Conservation (phyloP, 2,113 vertebrate genomes). For the Neopipo cinnamomea region DNA sequence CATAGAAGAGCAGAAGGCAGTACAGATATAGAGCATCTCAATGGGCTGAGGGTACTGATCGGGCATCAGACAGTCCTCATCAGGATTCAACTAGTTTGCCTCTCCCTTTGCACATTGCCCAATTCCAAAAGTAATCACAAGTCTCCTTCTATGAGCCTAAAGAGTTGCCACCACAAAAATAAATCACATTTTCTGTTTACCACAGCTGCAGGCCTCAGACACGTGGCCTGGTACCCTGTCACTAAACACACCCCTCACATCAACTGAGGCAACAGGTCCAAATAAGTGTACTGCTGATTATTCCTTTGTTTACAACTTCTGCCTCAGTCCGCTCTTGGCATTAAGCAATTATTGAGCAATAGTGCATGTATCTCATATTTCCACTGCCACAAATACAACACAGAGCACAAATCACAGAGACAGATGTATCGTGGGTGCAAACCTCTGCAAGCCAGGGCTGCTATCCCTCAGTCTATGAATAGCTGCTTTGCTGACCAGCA, state of each 20-base stretch:
- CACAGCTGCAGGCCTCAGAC: background rate
- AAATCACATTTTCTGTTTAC: background rate
- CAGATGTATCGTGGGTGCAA: background rate
- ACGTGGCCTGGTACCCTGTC: background rate
- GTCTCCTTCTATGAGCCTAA: background rate
- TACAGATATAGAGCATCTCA: background rate
- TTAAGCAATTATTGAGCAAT: background rate
- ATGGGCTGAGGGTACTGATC: background rate
- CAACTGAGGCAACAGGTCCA: background rate
- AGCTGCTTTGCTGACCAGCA: background rate
- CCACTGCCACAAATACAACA: background rate
- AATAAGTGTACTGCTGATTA: background rate
- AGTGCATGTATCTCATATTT: background rate
- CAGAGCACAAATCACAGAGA: background rate
- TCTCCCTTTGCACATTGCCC: background rate
- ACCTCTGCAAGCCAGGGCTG: background rate
- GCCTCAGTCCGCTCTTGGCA: background rate
- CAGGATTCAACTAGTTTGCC: background rate
- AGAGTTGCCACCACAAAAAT: background rate
- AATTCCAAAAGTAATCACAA: background rate
- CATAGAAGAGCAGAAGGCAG: background rate
- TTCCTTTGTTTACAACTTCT: background rate
- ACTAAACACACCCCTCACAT: background rate
- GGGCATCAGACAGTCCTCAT: accelerated
- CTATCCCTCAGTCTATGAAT: background rate